These are phyloP conservation scores for Cryptops parisi DNA, from an alignment of 2,888 invertebrate species.

Conservation along the genomic window DNA sequence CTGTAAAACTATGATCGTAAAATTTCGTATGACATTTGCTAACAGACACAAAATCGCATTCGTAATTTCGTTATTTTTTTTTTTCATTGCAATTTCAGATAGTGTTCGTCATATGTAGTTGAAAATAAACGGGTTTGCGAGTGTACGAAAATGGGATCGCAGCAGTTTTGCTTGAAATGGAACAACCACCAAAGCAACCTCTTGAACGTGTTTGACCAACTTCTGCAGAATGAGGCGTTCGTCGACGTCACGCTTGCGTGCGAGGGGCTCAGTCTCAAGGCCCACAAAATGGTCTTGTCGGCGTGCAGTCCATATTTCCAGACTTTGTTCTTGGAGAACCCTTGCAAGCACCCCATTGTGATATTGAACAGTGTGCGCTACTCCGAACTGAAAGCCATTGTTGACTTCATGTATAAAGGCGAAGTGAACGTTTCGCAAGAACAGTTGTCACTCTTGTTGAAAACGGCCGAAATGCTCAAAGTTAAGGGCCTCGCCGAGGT, in stretches of 20 bases:
- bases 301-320: slow-evolving; percentile 91
- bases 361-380: slow-evolving; percentile 82
- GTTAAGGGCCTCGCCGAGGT: slow-evolving; percentile 85
- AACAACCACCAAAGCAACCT: slow-evolving; percentile 84
- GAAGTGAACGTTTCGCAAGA: slow-evolving; percentile 87
- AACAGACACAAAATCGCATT: too few relatives aligned
- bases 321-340: slow-evolving; percentile 68
- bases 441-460: slow-evolving; percentile 66
- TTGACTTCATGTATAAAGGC: slow-evolving; percentile 85
- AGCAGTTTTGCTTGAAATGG: slow-evolving; percentile 92
- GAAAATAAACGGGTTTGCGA: too few relatives aligned
- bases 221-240: slow-evolving; percentile 81
- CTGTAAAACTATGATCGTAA: too few relatives aligned
- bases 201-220: slow-evolving; percentile 81
- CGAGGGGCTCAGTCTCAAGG: slow-evolving; percentile 78
- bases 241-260: slow-evolving; percentile 88
- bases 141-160: slow-evolving; percentile 33
- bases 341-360: slow-evolving; percentile 83
- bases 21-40: too few relatives aligned
- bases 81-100: too few relatives aligned
- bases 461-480: slow-evolving; percentile 74
- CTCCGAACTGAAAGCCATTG: slow-evolving; percentile 72
- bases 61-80: too few relatives aligned
- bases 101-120: too few relatives aligned
- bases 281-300: slow-evolving; percentile 88